Percentiles rank a stretch among this genome's conserved stretches.
These are phyloP conservation scores for Hippocampus guttulatus DNA, from an alignment of 2,113 vertebrate genomes.

Conservation along the genomic window DNA sequence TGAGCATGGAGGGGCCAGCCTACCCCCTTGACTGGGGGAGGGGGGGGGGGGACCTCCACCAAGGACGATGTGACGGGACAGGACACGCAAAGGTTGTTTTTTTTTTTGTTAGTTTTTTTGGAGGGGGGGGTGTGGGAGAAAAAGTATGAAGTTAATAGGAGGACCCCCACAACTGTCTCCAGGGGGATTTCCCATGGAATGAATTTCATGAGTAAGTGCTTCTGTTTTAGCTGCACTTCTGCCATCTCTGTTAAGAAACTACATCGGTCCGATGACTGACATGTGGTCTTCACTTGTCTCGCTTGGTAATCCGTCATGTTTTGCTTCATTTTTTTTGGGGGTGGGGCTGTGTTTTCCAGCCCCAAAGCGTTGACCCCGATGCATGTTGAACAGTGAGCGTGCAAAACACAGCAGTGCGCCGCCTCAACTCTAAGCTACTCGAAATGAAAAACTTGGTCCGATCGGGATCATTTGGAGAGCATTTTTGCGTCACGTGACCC, in stretches of 20 bases:
- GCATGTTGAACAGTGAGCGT: not conserved
- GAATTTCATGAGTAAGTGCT: slow-evolving; percentile 16
- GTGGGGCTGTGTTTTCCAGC: not conserved
- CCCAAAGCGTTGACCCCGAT: not conserved
- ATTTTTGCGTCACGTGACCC: slow-evolving; percentile 15
- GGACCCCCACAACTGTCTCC: slow-evolving; percentile 4
- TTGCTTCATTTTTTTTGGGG: not conserved
- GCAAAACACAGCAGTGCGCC: slow-evolving; percentile 26
- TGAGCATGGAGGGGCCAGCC: slow-evolving; percentile 21
- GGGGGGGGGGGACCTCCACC: not conserved
- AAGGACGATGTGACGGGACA: not conserved
- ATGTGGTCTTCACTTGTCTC: slow-evolving; percentile 6
- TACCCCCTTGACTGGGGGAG: slow-evolving; percentile 36
- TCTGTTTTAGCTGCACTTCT: slow-evolving; percentile 33
- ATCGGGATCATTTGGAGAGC: slow-evolving; percentile 12
- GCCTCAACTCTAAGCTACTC: slow-evolving; percentile 30
- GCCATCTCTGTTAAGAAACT: slow-evolving; percentile 3
- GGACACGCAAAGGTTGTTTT: not conserved
- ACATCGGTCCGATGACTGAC: slow-evolving; percentile 15
- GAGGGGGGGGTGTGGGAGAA: not conserved
- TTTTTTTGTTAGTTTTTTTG: not conserved
- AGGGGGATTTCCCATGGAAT: slow-evolving; percentile 34
- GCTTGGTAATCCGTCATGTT: not conserved
- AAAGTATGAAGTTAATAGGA: slow-evolving; percentile 23
- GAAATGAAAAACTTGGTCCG: slow-evolving; percentile 17